These are phyloP conservation scores for Falco concolor DNA, from an alignment of 2,797 vertebrate species.

Conservation along the genomic window DNA sequence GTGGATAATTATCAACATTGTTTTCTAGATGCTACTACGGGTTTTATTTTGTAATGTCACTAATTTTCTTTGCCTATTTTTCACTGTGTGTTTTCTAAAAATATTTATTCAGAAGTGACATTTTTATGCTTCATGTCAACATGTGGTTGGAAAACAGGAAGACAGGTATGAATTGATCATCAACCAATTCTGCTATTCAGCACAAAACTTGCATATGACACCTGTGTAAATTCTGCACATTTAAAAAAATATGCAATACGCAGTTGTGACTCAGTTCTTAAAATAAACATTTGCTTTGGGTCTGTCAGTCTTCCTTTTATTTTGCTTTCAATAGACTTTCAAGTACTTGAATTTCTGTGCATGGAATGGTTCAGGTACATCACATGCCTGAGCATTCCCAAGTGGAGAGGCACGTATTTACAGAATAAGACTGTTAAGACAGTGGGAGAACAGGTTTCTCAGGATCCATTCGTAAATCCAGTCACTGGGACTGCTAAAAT, in stretches of 20 bases:
- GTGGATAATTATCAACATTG: neutral
- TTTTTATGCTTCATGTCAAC: neutral
- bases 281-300: neutral
- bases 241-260: neutral
- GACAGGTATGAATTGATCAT: neutral
- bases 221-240: neutral
- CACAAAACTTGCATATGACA: neutral
- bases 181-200: neutral
- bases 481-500: neutral
- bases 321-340: neutral
- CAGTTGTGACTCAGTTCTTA: neutral
- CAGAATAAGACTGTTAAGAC: neutral
- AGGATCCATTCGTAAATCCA: neutral
- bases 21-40: neutral
- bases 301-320: neutral
- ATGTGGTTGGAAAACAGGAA: neutral
- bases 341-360: neutral
- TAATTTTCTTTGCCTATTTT: neutral
- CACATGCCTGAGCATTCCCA: neutral
- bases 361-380: neutral
- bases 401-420: neutral
- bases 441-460: neutral
- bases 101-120: neutral
- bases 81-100: neutral
- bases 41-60: neutral